These are phyloP conservation scores for Antechinus stuartii DNA, from an alignment of 2,113 vertebrate species.

Conservation along the genomic window DNA sequence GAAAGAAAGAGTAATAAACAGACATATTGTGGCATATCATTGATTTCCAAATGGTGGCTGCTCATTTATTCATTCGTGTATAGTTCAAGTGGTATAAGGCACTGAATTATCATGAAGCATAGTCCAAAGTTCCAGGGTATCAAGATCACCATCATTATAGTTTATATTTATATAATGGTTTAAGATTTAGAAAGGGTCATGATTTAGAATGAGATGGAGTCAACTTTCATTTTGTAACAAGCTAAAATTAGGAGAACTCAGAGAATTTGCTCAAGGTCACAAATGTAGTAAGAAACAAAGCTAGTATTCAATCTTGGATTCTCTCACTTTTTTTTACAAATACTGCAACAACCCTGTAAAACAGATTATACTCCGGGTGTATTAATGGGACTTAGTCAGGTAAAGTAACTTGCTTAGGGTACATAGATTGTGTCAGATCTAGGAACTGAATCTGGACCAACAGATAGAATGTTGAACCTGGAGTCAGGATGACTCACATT, in stretches of 20 bases:
- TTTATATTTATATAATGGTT: neutral
- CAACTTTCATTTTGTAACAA: neutral
- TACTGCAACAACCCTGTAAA: neutral
- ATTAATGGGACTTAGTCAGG: neutral
- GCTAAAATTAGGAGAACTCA: neutral
- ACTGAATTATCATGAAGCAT: neutral
- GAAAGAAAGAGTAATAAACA: slow-evolving; percentile 48
- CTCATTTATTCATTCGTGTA: neutral
- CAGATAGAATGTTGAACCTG: neutral
- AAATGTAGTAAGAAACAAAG: neutral
- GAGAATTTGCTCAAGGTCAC: neutral
- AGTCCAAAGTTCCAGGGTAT: neutral
- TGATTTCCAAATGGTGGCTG: neutral
- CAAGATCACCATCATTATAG: neutral
- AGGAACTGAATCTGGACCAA: neutral
- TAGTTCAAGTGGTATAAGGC: neutral
- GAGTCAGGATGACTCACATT: neutral
- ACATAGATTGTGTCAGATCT: neutral
- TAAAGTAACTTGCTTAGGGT: neutral
- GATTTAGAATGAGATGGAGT: neutral
- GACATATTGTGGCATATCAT: neutral
- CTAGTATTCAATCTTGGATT: neutral
- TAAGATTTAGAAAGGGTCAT: neutral
- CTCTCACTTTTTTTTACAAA: neutral
- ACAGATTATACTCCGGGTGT: neutral